Evolutionary conservation across 2,797 vertebrate species (phyloP).

Genomic region (Rhinichthys osculus): DNA sequence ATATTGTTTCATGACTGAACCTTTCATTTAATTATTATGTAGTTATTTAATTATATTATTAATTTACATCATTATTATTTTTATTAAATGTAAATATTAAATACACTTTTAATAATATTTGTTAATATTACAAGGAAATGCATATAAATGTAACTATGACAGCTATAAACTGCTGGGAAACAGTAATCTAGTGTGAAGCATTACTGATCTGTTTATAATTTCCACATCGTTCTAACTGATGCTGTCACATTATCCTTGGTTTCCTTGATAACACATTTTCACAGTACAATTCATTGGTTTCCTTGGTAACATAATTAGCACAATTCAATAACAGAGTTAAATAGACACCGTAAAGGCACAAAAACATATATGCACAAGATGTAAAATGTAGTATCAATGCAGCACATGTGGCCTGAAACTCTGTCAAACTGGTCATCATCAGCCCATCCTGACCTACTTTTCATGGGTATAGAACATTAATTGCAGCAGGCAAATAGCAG

Average conservation of each 20-base stretch:
- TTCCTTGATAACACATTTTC: conserved; percentile 20
- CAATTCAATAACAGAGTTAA: background rate
- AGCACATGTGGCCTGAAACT: background rate
- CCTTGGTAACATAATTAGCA: conserved; percentile 8
- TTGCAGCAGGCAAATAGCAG: background rate
- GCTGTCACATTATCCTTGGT: background rate
- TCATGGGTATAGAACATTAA: background rate
- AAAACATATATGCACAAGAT: background rate
- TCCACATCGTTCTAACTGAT: background rate
- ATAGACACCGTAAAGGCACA: background rate
- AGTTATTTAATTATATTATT: background rate
- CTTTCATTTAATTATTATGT: background rate
- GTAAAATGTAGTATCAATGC: background rate
- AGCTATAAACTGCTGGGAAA: background rate
- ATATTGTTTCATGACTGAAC: background rate
- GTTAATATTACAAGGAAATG: background rate
- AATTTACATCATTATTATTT: background rate
- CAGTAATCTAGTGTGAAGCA: background rate
- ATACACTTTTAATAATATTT: background rate
- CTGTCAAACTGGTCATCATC: background rate
- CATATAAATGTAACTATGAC: background rate
- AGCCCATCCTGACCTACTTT: background rate
- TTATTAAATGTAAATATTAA: background rate
- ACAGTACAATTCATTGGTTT: conserved; percentile 2
- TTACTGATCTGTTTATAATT: background rate